phyloP scores from a whole-genome alignment of 2,797 vertebrate genomes.

The Picus viridis region DNA sequence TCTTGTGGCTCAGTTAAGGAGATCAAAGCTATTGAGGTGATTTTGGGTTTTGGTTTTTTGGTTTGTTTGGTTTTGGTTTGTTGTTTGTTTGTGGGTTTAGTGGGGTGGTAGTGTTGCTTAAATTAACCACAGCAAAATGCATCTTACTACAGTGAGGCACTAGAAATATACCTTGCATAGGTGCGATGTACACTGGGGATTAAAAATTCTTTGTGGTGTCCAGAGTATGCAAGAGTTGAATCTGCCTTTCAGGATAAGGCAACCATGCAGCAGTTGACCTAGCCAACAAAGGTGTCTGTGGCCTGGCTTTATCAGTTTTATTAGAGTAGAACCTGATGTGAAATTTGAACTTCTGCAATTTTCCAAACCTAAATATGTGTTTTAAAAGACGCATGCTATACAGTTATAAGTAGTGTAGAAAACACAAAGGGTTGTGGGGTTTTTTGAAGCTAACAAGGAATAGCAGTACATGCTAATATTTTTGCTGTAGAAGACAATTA shows the following conservation, averaged over 20 bases:
- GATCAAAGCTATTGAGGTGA: neutral
- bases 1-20: neutral
- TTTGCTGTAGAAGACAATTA: neutral
- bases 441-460: neutral
- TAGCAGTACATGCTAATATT: neutral
- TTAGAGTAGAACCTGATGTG: neutral
- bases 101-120: neutral
- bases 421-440: neutral
- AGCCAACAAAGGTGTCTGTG: neutral
- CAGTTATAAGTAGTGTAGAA: neutral
- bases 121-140: neutral
- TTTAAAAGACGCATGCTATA: neutral
- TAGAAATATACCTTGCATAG: neutral
- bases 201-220: neutral
- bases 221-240: neutral
- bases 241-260: neutral
- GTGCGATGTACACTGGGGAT: neutral
- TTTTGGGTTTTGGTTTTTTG: neutral
- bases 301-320: neutral
- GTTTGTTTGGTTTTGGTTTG: no score
- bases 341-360: neutral
- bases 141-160: neutral
- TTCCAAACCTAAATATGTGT: neutral
- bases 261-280: neutral
- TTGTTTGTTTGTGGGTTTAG: no score